Evolutionary conservation across 2,113 vertebrate species (phyloP), one percentile per base, ranked within the genome.

Genomic region (Lophotis ruficrista): DNA sequence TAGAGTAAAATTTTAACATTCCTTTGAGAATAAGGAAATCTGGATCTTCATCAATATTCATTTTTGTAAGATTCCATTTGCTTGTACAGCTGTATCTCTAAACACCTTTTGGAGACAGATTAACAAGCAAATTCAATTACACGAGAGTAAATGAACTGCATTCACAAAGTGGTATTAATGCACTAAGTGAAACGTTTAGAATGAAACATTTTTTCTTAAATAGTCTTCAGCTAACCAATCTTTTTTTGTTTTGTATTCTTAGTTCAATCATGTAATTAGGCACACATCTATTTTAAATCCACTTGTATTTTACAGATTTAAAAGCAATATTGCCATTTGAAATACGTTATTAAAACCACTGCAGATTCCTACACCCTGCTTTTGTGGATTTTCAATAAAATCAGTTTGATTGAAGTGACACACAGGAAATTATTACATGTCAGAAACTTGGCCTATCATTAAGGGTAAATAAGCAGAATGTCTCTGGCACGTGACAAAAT

Each of bases 1-100:
- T 96, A 95, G 92, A 94, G 97, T 96, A 97, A 98, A 98, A 97
- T 98, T 98, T 98, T 94, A 95, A 58, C 96, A 80, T 97, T 70
- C 97, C 84, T 84, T 78, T 91, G 97, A 95, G 97, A 97, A 96
- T 97, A 96, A 96, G 53, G 64, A 97, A 97, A 98, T 97, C 94
- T 96, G 93, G 51, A 96, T 97, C 92, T 89, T 93, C 96, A 98
- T 98, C 98, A 98, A 98, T 98, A 98, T 98, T 98, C 62, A 96
- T 97, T 98, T 97, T 96, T 88, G 61, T 50, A 93, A 94, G 81
- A 94, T 94, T 90, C 61, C 80, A 94, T 96, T 97, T 98, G 97
- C 98, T 98, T 98, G 96, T 94, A 89, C 97, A 98, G 98, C 97
- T 97, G 96, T 95, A 97, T 97, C 95, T 80, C 93, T 93, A 93